A percentile compares a stretch with the other conserved stretches of the same genome.
These are phyloP conservation scores for Chromis chromis DNA, from an alignment of 2,797 vertebrate species.

Conservation along the genomic window DNA sequence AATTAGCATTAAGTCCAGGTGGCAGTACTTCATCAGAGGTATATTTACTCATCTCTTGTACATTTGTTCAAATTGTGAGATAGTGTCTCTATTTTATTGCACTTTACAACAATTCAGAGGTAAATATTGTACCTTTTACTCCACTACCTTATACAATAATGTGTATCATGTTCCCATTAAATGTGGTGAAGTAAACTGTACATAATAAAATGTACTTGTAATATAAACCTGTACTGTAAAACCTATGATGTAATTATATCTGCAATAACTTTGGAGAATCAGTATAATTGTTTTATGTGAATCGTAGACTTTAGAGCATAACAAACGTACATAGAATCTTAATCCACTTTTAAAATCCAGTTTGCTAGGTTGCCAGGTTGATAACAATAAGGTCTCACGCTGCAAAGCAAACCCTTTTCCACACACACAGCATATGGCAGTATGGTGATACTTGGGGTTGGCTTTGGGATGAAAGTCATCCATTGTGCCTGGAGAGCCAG, in stretches of 20 bases:
- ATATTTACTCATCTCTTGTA: not conserved
- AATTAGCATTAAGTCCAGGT: not conserved
- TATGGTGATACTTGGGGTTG: constrained; percentile 40
- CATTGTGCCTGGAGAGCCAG: constrained; percentile 65
- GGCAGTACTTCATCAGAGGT: not conserved
- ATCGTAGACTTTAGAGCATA: not conserved
- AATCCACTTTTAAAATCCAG: constrained; percentile 8
- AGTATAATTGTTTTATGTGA: not conserved
- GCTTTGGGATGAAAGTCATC: constrained; percentile 56
- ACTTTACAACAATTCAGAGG: not conserved
- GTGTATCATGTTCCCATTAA: not conserved
- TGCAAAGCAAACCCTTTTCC: constrained; percentile 27
- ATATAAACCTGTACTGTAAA: not conserved
- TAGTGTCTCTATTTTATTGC: not conserved
- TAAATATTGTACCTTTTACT: not conserved
- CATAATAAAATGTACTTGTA: not conserved
- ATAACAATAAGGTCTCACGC: constrained; percentile 24
- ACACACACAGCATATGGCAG: constrained; percentile 42
- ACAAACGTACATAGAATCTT: not conserved
- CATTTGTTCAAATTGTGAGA: not conserved
- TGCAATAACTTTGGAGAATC: not conserved
- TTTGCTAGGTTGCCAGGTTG: not conserved
- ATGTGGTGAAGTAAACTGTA: not conserved
- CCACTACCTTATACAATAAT: not conserved
- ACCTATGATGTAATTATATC: not conserved